Evolutionary conservation across 2,888 invertebrate species (phyloP), one percentile per base, ranked within the genome.

Genomic region (Toxonevra muliebris): DNA sequence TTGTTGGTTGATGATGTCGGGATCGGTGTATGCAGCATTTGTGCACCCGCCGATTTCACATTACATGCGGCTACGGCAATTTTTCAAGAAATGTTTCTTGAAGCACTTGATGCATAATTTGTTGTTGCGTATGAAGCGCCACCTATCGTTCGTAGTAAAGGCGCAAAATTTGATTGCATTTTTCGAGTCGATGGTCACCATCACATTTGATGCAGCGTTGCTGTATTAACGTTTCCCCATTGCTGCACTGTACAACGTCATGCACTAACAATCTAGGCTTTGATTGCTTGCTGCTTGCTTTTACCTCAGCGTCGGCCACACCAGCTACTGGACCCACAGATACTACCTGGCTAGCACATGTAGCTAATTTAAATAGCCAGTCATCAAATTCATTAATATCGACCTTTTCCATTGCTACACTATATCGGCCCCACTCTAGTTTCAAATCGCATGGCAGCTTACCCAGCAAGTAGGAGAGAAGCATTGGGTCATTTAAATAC

Each of bases 1-100:
- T n/a, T n/a, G 1, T n/a, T n/a, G n/a, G n/a, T n/a, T n/a, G n/a
- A n/a, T n/a, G n/a, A n/a, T n/a, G n/a, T n/a, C n/a, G n/a, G n/a
- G n/a, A n/a, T n/a, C n/a, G n/a, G n/a, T n/a, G n/a, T n/a, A n/a
- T n/a, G n/a, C n/a, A n/a, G n/a, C 17, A 2, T 20, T 55, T 7
- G n/a, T 57, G 15, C 66, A 70, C 2, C 62, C 61, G 45, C 69
- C 50, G 0, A 66, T 19, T 13, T 59, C 68, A 48, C 68, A 69
- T 58, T 42, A 17, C n/a, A 0, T 2, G 2, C 45, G 15, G 13
- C n/a, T 11, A 20, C 2, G 19, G 15, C 43, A 60, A n/a, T 43
- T 60, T 15, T 59, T 59, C 17, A 45, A 12, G 9, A 43, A 43
- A 17, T 60, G 59, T 19, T 45, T 59, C 2, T 19, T 20, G 9